phyloP scores from a whole-genome alignment of 1,140 invertebrate species.

The Cydia strobilella region DNA sequence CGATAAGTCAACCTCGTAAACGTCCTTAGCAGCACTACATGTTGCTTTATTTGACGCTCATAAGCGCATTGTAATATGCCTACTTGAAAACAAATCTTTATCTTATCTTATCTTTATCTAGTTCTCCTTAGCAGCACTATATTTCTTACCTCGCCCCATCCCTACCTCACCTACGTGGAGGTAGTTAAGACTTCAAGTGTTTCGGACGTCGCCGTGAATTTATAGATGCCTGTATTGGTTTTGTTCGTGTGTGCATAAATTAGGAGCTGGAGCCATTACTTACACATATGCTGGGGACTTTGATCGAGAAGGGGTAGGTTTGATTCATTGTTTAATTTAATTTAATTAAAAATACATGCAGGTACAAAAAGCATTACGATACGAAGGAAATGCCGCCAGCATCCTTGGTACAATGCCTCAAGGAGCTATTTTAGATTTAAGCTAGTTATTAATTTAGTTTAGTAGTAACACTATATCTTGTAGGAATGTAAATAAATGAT shows the following conservation, averaged over 20 bases:
- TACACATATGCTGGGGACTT: conserved; percentile 34
- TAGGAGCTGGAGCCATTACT: conserved; percentile 35
- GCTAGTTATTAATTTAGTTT: too few relatives aligned
- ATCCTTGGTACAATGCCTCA: too few relatives aligned
- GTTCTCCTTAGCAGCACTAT: neutral
- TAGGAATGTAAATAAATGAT: too few relatives aligned
- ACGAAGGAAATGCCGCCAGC: too few relatives aligned
- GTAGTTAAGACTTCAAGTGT: conserved; percentile 65
- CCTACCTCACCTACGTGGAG: conserved; percentile 23
- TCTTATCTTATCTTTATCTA: neutral
- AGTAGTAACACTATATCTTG: too few relatives aligned
- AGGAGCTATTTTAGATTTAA: too few relatives aligned
- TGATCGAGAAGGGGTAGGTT: conserved; percentile 9
- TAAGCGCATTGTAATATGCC: too few relatives aligned
- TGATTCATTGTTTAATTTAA: neutral
- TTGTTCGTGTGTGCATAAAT: conserved; percentile 50
- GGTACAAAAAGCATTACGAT: too few relatives aligned
- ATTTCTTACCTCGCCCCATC: conserved; percentile 2
- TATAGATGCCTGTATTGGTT: conserved; percentile 74
- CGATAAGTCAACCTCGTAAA: too few relatives aligned
- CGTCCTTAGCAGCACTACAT: conserved; percentile 4
- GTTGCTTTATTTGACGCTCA: too few relatives aligned
- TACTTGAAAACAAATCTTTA: too few relatives aligned
- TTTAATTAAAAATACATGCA: neutral
- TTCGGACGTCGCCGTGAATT: conserved; percentile 72